These are phyloP conservation scores for Bagarius yarrelli DNA, from an alignment of 2,113 vertebrate genomes.

Conservation along the genomic window DNA sequence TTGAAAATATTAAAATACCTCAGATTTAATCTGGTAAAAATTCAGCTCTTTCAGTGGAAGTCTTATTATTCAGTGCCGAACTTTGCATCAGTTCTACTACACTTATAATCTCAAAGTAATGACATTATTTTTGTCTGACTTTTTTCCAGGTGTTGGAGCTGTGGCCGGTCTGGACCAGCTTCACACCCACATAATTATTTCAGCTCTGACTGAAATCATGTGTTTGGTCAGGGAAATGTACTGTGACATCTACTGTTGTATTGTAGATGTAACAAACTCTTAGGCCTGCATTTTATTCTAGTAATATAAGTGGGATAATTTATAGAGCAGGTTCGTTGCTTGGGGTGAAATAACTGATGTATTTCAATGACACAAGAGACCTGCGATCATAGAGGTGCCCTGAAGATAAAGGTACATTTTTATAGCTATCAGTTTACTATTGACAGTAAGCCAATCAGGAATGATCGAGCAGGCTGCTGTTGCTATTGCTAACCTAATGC, in stretches of 20 bases:
- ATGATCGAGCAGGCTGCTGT: background rate
- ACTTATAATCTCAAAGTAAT: constrained; percentile 15
- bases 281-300: background rate
- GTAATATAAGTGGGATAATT: constrained; percentile 1
- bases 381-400: background rate
- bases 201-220: constrained; percentile 19
- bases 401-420: constrained; percentile 1
- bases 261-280: too few species aligned
- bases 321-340: constrained; percentile 7
- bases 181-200: constrained; percentile 25
- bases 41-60: background rate
- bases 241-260: constrained; percentile 23
- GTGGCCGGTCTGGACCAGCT: constrained; percentile 18
- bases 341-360: constrained; percentile 5
- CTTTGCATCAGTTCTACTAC: constrained; percentile 9
- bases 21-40: background rate
- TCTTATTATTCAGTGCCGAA: background rate
- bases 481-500: background rate
- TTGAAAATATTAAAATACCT: background rate
- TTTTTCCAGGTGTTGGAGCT: constrained; percentile 20
- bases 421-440: background rate
- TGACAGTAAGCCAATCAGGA: background rate
- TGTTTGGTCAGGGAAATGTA: constrained; percentile 23
- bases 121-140: constrained; percentile 22
- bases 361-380: background rate